These are phyloP conservation scores for Urocolius indicus DNA, from an alignment of 2,113 vertebrate species.

Conservation along the genomic window DNA sequence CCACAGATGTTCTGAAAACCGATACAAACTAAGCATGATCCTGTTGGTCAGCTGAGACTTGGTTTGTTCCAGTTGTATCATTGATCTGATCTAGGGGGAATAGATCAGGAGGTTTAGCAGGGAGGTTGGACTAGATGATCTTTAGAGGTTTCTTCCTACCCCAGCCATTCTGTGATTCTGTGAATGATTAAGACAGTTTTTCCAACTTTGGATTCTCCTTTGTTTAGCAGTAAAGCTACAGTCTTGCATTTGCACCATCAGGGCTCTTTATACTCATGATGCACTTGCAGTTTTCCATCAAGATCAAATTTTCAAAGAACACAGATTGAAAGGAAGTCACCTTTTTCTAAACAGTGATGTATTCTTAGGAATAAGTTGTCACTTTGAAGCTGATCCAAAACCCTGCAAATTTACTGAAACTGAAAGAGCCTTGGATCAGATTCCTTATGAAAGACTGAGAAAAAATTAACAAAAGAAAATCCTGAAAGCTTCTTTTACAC, in stretches of 20 bases:
- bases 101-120: too few species aligned
- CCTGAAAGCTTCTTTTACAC: background rate
- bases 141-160: too few species aligned
- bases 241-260: background rate
- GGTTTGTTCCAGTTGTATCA: background rate
- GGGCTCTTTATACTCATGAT: constrained; percentile 2
- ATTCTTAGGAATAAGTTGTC: background rate
- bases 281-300: background rate
- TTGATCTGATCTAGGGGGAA: too few species aligned
- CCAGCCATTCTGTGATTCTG: too few species aligned
- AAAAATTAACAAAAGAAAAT: background rate
- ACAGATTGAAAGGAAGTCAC: background rate
- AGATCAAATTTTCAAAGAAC: background rate
- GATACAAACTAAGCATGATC: background rate
- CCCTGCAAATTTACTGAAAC: background rate
- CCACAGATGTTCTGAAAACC: background rate
- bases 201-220: background rate
- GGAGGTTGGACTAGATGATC: too few species aligned
- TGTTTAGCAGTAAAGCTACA: background rate
- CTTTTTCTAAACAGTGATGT: background rate
- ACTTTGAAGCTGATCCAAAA: background rate
- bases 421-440: background rate
- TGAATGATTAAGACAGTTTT: background rate
- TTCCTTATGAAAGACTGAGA: background rate
- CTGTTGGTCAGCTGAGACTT: background rate